A percentile compares a stretch with the other conserved stretches of the same genome.
Evolutionary conservation across 2,888 invertebrate species (phyloP).

Genomic region (Drosophila tanythrix): DNA sequence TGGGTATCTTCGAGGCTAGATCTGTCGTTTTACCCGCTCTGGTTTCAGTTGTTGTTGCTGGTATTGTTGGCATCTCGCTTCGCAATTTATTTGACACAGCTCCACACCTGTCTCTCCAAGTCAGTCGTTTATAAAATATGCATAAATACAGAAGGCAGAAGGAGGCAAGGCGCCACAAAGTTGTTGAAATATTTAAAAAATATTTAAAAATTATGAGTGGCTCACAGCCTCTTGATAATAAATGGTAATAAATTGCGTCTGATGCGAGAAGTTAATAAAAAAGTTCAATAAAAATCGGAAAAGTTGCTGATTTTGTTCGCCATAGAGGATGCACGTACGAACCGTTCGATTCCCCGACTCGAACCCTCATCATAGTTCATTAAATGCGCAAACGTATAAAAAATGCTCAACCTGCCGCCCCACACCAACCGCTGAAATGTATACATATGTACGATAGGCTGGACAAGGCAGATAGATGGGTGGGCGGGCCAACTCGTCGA

Average conservation of each 20-base stretch:
- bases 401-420: constrained; percentile 25
- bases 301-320: constrained; percentile 70
- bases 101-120: neutral
- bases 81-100: constrained; percentile 55
- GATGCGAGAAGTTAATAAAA: constrained; percentile 72
- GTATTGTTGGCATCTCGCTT: constrained; percentile 38
- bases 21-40: neutral
- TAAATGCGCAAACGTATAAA: constrained; percentile 74
- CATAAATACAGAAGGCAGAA: constrained; percentile 53
- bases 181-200: constrained; percentile 51
- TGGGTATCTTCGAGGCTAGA: neutral
- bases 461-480: constrained; percentile 3
- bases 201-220: constrained; percentile 59
- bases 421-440: constrained; percentile 1
- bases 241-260: constrained; percentile 68
- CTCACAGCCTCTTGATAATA: constrained; percentile 28
- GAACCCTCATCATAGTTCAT: constrained; percentile 81
- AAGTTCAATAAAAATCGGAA: constrained; percentile 72
- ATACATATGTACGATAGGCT: constrained; percentile 22
- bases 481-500: neutral
- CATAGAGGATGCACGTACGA: too few species aligned
- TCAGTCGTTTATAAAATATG: constrained; percentile 47
- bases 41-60: constrained; percentile 16
- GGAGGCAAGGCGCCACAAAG: constrained; percentile 11
- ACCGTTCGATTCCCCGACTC: constrained; percentile 48